Base-by-base conservation (phyloP, 1,140 invertebrate genomes). In the Sinonovacula constricta region DNA sequence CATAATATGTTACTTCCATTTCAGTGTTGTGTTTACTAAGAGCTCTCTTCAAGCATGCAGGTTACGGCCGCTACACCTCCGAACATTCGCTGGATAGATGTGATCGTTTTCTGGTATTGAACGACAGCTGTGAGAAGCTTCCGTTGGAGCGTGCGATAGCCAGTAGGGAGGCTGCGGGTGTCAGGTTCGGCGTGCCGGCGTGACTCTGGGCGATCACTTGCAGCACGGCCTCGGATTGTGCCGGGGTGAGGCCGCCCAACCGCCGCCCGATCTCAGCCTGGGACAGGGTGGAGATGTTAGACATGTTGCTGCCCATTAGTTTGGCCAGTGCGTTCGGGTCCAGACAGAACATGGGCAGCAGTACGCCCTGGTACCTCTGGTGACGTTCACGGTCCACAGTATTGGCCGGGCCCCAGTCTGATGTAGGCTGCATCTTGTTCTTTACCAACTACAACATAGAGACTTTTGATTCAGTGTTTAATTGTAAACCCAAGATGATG, bases 361-460 rank as follows among this genome's bases (percentile, higher is more conserved):
- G 45, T 24, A 59, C 65, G n/a, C 54, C 62, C 53, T 57, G 34
- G 26, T 68, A 77, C 10, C 62, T 26, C 18, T 59, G 22, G 26
- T 67, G 65, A 22, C 53, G 30, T 51, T 77, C 22, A 22, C 74
- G 24, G 39, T 77, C 65, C 15, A 57, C 34, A 31, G 65, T 26
- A 60, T 77, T 68, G n/a, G 65, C 65, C 0, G 70, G 67, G 54
- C 65, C 77, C 79, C 54, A 80, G 54, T 60, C 72, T 68, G 22
- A 31, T 56, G 59, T 76, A 33, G 71, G 70, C 33, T 68, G 63
- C 65, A 77, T 78, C 15, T 53, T 75, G 3, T 39, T 24, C 45
- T 78, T 74, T n/a, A 54, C 62, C n/a, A 74, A 62, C 83, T 69
- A 70, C 7, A 51, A 60, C 2, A 54, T 12, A 31, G 5, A 34